phyloP scores from a whole-genome alignment of 2,113 vertebrate genomes.

The Megaceryle maxima region DNA sequence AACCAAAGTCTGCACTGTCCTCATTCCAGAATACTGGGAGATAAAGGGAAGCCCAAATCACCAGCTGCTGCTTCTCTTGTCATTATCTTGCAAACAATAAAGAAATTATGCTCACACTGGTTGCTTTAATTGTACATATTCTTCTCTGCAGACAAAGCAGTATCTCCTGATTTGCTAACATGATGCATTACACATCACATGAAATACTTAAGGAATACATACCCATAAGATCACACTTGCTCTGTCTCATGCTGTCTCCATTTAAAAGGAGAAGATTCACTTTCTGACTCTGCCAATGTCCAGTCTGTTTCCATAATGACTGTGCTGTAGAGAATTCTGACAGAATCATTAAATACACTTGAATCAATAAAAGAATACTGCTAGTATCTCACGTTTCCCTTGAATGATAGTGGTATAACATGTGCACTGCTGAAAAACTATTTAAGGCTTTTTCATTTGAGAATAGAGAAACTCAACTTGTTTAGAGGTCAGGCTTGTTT shows the following conservation, averaged over 20 bases:
- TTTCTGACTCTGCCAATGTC: background rate
- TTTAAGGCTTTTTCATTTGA: background rate
- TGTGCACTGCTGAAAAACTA: background rate
- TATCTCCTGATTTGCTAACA: background rate
- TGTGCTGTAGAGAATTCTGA: background rate
- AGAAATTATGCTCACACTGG: background rate
- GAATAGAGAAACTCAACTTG: background rate
- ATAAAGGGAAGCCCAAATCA: background rate
- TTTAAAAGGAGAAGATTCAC: background rate
- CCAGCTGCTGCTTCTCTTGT: background rate
- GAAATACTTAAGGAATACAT: background rate
- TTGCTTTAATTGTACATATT: background rate
- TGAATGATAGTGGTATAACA: background rate
- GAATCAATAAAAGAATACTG: background rate
- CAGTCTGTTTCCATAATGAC: background rate
- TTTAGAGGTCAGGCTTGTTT: background rate
- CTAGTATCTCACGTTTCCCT: background rate
- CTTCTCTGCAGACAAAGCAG: background rate
- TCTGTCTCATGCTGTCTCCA: background rate
- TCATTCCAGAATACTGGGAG: background rate
- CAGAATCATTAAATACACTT: background rate
- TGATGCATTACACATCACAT: background rate
- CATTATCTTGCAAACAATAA: background rate
- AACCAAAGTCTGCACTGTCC: background rate
- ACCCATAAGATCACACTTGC: background rate